Base-by-base conservation (phyloP, 2,113 vertebrate species). In the Cranoglanis bouderius region DNA sequence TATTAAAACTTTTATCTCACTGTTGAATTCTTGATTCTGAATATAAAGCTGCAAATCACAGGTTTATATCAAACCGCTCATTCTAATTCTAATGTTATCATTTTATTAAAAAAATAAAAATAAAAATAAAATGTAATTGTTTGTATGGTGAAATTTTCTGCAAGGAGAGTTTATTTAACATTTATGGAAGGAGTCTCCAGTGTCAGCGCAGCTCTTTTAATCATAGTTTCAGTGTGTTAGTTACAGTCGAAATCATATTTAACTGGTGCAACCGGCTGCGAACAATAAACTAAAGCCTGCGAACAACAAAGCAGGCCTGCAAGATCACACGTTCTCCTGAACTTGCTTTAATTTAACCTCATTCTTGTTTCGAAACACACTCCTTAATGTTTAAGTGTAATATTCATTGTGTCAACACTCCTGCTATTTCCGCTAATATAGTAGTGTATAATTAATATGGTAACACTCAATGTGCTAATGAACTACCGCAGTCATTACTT, bases 341-440 rank as follows among this genome's bases (percentile, higher is more conserved):
- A 19, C 32, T 82, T 5, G 57, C 55, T 83, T 51, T 43, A 1
- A 21, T n/a, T 80, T 38, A 82, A 21, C 51, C 38, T 29, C 35
- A 0, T 16, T 61, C 55, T 26, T 24, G 53, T 40, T 59, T 51
- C 49, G 8, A 81, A 81, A 81, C 78, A 80, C 46, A 35, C 49
- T 13, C 21, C 43, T 19, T 49, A 46, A 84, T 63, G 7, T 63
- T 13, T 63, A 84, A 67, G 40, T 18, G 16, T 46, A 65, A 61
- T 84, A 43, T 49, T 84, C 61, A 84, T 49, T 12, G 59, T 67
- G 59, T 32, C 59, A 21, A 32, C 83, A 51, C 83, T 7, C 46
- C 13, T 67, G 61, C 83, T 46, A 84, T 84, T 67, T 84, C 59
- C 49, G 61, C 83, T 65, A 67, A 67, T 49, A 32, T 67, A 49